Base-by-base conservation (phyloP, 2,113 vertebrate genomes). In the Acanthisitta chloris region DNA sequence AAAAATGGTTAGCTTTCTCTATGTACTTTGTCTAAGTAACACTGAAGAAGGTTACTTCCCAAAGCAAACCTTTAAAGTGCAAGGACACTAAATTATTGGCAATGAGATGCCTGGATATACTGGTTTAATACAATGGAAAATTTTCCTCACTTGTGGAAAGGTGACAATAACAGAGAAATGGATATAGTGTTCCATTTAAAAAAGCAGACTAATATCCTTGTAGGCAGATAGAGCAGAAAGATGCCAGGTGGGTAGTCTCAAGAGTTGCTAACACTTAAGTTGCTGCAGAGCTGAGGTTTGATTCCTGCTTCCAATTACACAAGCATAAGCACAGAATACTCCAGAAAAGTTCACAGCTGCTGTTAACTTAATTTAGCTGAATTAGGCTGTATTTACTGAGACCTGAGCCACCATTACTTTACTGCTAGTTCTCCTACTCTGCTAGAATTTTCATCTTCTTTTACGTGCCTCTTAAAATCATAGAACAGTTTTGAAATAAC, bases 91-190 rank as follows among this genome's bases (percentile, higher is more conserved):
- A 14, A 67, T 72, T 76, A 54, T 25, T 59, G 16, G 3, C 52
- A 90, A 55, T 79, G 26, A 78, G 12, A 14, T 52, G 2, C 51
- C 29, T 59, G 42, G 36, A 34, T 52, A 70, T 81, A 66, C 24
- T 43, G 23, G 1, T 3, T 59, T 64, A 58, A 65, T 19, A 61
- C 8, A 5, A 11, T 6, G 14, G 25, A 40, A 78, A 78, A 73
- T 0, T 4, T 46, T 92, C 57, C 17, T 80, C 6, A 14, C 8
- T 59, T 3, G 0, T n/a, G 48, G n/a, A 69, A 78, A 82, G 5
- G 6, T 18, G 16, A 18, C 9, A 33, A 74, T 8, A 23, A 58
- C 13, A 90, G n/a, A 61, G 46, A 6, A 58, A 43, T 11, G 12
- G 10, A 18, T 74, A 12, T 16, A 28, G 7, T 21, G 7, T n/a